Percentiles rank a stretch among this genome's conserved stretches.
Evolutionary conservation across 2,797 vertebrate species (phyloP).

Genomic region (Myioborus melanocephalus): DNA sequence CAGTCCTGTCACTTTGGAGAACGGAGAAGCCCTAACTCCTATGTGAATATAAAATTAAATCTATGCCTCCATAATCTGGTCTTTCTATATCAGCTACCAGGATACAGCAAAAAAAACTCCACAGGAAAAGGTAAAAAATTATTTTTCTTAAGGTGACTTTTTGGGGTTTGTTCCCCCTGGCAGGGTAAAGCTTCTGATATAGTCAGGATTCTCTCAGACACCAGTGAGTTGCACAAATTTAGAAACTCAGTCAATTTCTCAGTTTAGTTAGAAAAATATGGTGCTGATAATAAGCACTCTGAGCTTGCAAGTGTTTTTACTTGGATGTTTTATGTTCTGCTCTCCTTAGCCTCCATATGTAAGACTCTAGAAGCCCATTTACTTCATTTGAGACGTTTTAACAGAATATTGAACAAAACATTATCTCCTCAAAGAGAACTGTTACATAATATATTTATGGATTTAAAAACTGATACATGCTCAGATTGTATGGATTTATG

Average conservation of each 20-base stretch:
- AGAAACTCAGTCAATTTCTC: background rate
- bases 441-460: constrained; percentile 18
- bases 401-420: constrained; percentile 36
- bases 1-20: background rate
- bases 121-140: background rate
- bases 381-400: constrained; percentile 34
- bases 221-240: background rate
- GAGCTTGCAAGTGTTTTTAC: background rate
- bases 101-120: background rate
- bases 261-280: background rate
- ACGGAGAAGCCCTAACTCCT: background rate
- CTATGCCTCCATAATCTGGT: background rate
- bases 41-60: background rate
- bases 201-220: background rate
- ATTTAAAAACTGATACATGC: background rate
- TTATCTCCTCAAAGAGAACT: constrained; percentile 41
- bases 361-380: background rate
- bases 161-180: background rate
- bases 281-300: background rate
- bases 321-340: background rate
- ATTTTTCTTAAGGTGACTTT: background rate
- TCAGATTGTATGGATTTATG: constrained; percentile 25
- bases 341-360: background rate
- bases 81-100: background rate
- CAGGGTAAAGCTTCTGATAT: background rate